Conservation (phyloP, 2,888 invertebrate species). For the Cordilura impudica region DNA sequence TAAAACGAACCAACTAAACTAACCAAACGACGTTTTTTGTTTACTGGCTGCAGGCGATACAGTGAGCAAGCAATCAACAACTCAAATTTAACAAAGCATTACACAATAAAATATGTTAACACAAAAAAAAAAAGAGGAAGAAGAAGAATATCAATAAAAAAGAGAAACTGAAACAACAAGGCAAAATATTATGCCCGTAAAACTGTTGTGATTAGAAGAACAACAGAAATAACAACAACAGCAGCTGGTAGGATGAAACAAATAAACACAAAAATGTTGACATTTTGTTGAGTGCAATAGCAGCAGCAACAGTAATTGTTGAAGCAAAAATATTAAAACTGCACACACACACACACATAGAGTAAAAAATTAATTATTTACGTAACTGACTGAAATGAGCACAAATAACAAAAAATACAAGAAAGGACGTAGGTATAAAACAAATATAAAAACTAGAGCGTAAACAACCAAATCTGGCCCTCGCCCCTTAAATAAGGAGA, state of each 20-base stretch:
- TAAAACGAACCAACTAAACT: background rate
- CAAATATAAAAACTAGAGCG: background rate
- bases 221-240: conserved; percentile 14
- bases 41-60: conserved; percentile 19
- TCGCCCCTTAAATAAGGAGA: background rate
- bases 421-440: background rate
- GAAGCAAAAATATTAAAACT: background rate
- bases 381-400: conserved; percentile 75
- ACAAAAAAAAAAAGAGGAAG: background rate
- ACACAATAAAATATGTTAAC: conserved; percentile 4
- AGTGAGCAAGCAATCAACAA: conserved; percentile 13
- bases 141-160: background rate
- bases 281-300: background rate
- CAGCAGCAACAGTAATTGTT: conserved; percentile 2
- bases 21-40: conserved; percentile 22
- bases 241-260: background rate
- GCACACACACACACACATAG: conserved; percentile 13
- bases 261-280: conserved; percentile 2
- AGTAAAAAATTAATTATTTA: conserved; percentile 74
- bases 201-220: background rate
- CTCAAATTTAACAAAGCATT: conserved; percentile 2
- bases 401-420: conserved; percentile 68
- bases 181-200: background rate
- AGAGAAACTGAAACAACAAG: background rate
- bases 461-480: background rate